Conservation (phyloP, 2,113 vertebrate genomes). For the Dolichallabes microphthalmus region DNA sequence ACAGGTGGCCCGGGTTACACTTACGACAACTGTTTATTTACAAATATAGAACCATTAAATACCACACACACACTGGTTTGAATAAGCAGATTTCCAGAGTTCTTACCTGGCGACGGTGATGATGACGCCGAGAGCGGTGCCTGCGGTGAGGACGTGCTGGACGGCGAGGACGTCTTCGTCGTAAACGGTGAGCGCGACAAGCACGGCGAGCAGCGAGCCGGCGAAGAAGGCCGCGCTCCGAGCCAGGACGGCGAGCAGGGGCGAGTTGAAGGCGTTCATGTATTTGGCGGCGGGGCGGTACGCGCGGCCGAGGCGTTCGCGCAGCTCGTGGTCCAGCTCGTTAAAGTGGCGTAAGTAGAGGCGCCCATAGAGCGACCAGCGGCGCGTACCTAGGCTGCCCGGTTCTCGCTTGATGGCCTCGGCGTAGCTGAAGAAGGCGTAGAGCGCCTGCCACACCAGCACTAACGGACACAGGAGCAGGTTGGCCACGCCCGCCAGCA, state of each 20-base stretch:
- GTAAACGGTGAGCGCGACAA: slow-evolving; percentile 94
- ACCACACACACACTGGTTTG: no score
- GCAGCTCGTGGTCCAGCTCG: slow-evolving; percentile 93
- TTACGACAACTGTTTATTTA: background rate
- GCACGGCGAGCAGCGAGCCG: slow-evolving; percentile 92
- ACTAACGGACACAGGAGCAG: slow-evolving; percentile 94
- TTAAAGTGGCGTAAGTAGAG: slow-evolving; percentile 98
- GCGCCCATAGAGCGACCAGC: slow-evolving; percentile 96
- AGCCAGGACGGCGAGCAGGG: slow-evolving; percentile 87
- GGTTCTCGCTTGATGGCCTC: slow-evolving; percentile 97
- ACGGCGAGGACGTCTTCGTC: slow-evolving; percentile 94
- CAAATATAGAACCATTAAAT: background rate
- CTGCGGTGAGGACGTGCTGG: slow-evolving; percentile 91
- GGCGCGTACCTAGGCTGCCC: slow-evolving; percentile 89
- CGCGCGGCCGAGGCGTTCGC: slow-evolving; percentile 90
- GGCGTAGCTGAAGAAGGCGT: slow-evolving; percentile 96
- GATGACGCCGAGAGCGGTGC: slow-evolving; percentile 92
- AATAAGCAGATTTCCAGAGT: no score
- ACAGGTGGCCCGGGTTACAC: slow-evolving; percentile 17
- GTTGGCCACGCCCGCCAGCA: slow-evolving; percentile 95
- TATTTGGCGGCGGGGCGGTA: slow-evolving; percentile 97
- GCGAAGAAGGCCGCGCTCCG: slow-evolving; percentile 97
- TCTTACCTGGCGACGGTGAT: slow-evolving; percentile 91
- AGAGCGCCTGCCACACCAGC: slow-evolving; percentile 98
- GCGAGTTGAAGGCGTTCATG: slow-evolving; percentile 97